A percentile compares a stretch with the other conserved stretches of the same genome.
Conservation (phyloP, 2,888 invertebrate genomes). For the Agapostemon virescens region DNA sequence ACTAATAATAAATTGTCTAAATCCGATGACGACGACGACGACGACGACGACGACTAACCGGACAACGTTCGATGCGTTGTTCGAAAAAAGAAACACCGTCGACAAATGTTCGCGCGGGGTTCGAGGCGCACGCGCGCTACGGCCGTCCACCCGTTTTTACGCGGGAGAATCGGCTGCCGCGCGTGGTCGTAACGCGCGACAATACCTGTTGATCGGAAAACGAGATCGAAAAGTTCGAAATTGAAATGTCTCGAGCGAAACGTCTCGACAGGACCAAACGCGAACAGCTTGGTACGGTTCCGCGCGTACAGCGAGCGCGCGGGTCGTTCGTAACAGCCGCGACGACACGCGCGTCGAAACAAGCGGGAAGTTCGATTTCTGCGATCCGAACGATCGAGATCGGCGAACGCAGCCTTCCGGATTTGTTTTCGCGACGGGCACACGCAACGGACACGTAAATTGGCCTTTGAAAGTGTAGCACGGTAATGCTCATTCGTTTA, state of each 20-base stretch:
- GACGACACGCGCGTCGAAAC: not conserved
- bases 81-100: not conserved
- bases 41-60: too few relatives aligned
- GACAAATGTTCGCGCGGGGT: not conserved
- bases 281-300: too few relatives aligned
- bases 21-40: not conserved
- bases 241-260: not conserved
- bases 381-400: not conserved
- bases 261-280: not conserved
- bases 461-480: conserved; percentile 35
- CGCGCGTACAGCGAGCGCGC: not conserved
- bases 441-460: conserved; percentile 25
- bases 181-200: not conserved
- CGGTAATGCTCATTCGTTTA: conserved; percentile 58
- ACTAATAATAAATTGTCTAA: not conserved
- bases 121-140: not conserved
- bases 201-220: not conserved
- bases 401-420: not conserved
- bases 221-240: not conserved
- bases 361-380: not conserved
- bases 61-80: not conserved
- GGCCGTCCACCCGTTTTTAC: not conserved
- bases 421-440: conserved; percentile 6
- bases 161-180: not conserved
- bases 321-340: not conserved